Evolutionary conservation across 2,888 invertebrate species (phyloP), one percentile per base, ranked within the genome.

Genomic region (Lissonota sp.): DNA sequence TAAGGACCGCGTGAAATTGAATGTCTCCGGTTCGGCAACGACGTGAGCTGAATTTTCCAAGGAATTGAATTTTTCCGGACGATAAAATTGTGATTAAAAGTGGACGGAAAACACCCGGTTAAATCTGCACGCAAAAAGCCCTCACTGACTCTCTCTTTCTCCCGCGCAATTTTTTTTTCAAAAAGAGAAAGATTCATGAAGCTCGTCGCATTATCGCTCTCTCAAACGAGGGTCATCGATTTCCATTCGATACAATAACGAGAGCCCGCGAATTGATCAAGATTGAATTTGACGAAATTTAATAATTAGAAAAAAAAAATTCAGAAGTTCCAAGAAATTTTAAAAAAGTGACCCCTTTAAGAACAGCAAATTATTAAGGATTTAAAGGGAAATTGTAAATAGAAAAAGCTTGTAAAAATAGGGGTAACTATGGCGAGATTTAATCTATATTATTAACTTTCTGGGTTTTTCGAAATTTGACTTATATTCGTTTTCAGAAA

Each of bases 61-160:
- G 51, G 81, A 83, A 86, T 86, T 84, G 81, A 86, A 85, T 85
- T 85, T 26, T 86, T 84, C 79, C 76, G 69, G 72, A 51, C 83
- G 75, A 85, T 83, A 81, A 77, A 84, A 76, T 85, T 75, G 76
- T 86, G 77, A 84, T 83, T 78, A 83, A 85, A 82, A 79, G 75
- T 75, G 67, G 75, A 63, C 74, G 58, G 71, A 75, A 78, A 78
- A 75, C 67, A 71, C 55, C 44, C 60, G 60, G 57, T 78, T 75
- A 49, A 74, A 62, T 46, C 53, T 51, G n/a, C 58, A 39, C 51
- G n/a, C 16, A 46, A 10, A 46, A 49, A 37, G 16, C 26, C 39
- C 58, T 53, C 46, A 55, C 55, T 40, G 14, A 37, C 40, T 62
- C 60, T 53, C 42, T 51, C 60, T 39, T 16, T 40, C 51, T 26